Evolutionary conservation across 2,113 vertebrate genomes (phyloP).

Genomic region (Cyprinodon variegatus): DNA sequence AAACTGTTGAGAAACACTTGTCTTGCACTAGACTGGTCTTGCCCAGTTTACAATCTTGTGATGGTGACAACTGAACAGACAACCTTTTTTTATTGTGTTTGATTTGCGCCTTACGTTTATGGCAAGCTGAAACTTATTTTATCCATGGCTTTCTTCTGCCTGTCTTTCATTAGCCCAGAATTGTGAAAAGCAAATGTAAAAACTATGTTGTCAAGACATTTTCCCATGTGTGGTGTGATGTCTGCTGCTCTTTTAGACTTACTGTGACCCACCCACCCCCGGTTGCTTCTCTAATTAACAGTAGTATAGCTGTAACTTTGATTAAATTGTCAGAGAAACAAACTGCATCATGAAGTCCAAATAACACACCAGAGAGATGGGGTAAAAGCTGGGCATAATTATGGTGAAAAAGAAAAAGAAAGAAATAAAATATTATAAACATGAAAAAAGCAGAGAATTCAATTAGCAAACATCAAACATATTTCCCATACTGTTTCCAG

Average conservation of each 20-base stretch:
- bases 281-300: neutral
- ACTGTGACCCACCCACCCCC: too few relatives aligned
- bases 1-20: neutral
- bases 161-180: too few relatives aligned
- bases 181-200: too few relatives aligned
- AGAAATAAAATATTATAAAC: neutral
- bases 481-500: constrained; percentile 30
- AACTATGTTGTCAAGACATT: neutral
- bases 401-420: too few relatives aligned
- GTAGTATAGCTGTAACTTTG: neutral
- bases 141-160: too few relatives aligned
- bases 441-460: constrained; percentile 12
- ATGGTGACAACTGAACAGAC: neutral
- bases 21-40: neutral
- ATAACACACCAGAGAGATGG: neutral
- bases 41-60: neutral
- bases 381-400: neutral
- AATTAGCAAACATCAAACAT: constrained; percentile 24
- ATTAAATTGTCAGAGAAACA: neutral
- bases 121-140: too few relatives aligned
- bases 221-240: neutral
- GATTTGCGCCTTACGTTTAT: too few relatives aligned
- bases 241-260: neutral
- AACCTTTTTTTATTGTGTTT: too few relatives aligned
- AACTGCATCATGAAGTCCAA: neutral